Evolutionary conservation across 2,797 vertebrate genomes (phyloP), one percentile per base, ranked within the genome.

Genomic region (Scarus forsteni): DNA sequence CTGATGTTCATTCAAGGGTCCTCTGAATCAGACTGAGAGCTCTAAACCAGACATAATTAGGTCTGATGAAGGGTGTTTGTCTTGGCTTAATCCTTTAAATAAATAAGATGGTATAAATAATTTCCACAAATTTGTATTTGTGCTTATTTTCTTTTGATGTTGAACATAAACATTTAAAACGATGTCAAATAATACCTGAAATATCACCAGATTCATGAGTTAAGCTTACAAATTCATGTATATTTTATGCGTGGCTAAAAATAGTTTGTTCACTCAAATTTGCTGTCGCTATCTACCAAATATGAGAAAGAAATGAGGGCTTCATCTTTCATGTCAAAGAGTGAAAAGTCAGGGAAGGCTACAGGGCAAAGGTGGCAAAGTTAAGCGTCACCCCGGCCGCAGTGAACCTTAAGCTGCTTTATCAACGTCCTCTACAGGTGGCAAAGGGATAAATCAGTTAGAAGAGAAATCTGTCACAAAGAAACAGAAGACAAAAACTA

Each of bases 391-490:
- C 14, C 27, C 59, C 40, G 10, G 43, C 38, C 3, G 1, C 61
- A 59, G 52, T 4, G 19, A 27, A 36, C 5, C 46, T 13, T 66
- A 78, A 84, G 53, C 70, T 66, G 66, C 68, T 84, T 84, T 82
- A 66, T 18, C 11, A 34, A 14, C 42, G 51, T 36, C 19, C 34
- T 57, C 53, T 39, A 3, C 64, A 38, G 63, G 57, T 61, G 75
- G 68, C 51, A 40, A 8, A 64, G 3, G 18, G 44, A 64, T 75
- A 16, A 69, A 54, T 27, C 39, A 36, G 3, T 52, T 50, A 45
- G 39, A 48, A 10, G 4, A 35, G 27, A 63, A 43, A 59, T 39
- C 2, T 3, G 18, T 7, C 60, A 15, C 14, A 44, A 48, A 52
- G 40, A 0, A 34, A 46, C 14, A 50, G 6, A 14, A 16, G n/a